Evolutionary conservation across 1,140 invertebrate species (phyloP).

Genomic region (Spodoptera litura): DNA sequence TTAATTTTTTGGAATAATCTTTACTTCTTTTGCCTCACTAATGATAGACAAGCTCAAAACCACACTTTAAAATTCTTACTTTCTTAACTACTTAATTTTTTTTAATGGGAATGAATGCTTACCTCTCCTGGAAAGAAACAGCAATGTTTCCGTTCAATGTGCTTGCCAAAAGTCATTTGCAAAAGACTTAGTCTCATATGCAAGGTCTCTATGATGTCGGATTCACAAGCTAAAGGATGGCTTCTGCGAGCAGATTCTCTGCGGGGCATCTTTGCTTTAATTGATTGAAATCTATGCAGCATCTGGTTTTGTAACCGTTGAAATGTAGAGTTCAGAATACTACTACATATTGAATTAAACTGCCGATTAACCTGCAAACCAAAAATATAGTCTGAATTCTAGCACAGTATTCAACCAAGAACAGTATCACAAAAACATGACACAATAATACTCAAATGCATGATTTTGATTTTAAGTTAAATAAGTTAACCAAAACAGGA

Average conservation of each 20-base stretch:
- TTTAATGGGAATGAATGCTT: constrained; percentile 62
- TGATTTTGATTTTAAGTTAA: too few relatives aligned
- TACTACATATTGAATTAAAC: constrained; percentile 92
- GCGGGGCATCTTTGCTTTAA: constrained; percentile 95
- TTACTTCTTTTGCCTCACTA: too few relatives aligned
- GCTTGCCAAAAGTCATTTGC: constrained; percentile 96
- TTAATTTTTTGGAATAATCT: too few relatives aligned
- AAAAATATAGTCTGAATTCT: neutral
- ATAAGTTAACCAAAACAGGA: constrained; percentile 19
- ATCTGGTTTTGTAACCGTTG: constrained; percentile 92
- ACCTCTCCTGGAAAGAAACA: constrained; percentile 96
- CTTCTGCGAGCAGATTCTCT: constrained; percentile 93
- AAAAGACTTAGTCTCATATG: constrained; percentile 94
- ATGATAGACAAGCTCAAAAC: too few relatives aligned
- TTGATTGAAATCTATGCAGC: constrained; percentile 92
- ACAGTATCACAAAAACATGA: neutral
- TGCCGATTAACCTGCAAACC: constrained; percentile 90
- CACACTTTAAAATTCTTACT: too few relatives aligned
- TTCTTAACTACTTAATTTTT: too few relatives aligned
- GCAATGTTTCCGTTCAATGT: constrained; percentile 95
- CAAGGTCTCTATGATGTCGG: constrained; percentile 95
- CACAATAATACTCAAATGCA: too few relatives aligned
- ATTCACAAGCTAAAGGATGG: constrained; percentile 94
- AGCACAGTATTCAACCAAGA: neutral
- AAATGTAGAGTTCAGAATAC: constrained; percentile 93